Evolutionary conservation across 2,888 invertebrate species (phyloP).

Genomic region (Cepaea hortensis): DNA sequence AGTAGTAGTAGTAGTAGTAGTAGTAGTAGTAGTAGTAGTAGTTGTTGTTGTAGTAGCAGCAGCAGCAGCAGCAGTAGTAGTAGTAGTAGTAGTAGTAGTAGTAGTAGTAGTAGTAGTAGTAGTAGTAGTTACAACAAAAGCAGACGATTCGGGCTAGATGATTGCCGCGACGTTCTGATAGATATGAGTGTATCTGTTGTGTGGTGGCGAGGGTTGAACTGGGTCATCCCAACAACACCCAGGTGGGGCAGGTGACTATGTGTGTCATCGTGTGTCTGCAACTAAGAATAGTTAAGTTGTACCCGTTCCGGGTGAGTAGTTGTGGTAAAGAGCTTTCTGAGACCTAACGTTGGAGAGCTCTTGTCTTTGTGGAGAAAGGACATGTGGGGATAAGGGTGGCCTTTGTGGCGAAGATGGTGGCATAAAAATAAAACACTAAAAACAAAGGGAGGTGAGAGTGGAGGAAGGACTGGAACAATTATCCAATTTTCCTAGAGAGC

Average conservation of each 20-base stretch:
- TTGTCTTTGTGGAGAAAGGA: too few relatives aligned
- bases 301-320: not conserved
- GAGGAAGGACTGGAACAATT: not conserved
- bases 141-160: not conserved
- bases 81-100: not conserved
- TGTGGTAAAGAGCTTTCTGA: too few relatives aligned
- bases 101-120: not conserved
- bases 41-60: not conserved
- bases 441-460: not conserved
- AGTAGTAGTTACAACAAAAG: not conserved
- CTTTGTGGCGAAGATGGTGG: too few relatives aligned
- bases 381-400: too few relatives aligned
- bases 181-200: not conserved
- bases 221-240: too few relatives aligned
- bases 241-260: not conserved
- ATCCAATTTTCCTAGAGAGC: not conserved
- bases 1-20: not conserved
- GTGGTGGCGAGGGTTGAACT: too few relatives aligned
- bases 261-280: not conserved
- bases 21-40: not conserved
- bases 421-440: not conserved
- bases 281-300: not conserved
- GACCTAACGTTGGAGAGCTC: too few relatives aligned
- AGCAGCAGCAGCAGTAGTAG: not conserved
- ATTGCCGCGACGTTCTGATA: not conserved